Evolutionary conservation across 64 coral and sea anemone genomes (phyloP).

Genomic region (Montipora capricornis): DNA sequence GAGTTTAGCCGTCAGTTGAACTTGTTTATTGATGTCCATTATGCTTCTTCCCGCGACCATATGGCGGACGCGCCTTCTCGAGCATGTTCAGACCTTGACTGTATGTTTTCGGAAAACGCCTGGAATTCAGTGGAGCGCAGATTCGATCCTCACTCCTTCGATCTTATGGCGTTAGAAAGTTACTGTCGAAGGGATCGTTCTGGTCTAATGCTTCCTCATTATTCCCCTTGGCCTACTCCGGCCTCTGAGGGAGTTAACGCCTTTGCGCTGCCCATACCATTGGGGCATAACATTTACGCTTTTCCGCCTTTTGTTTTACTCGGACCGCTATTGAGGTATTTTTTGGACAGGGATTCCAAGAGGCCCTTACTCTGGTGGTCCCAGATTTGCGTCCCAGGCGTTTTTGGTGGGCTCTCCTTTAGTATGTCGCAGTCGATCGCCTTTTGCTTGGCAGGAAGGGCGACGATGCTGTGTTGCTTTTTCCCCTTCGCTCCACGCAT

Average conservation of each 20-base stretch:
- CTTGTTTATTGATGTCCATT: background rate
- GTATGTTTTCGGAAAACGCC: too few species aligned
- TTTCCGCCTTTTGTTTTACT: constrained; percentile 66
- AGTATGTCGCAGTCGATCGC: constrained; percentile 25
- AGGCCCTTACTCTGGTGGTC: constrained; percentile 13
- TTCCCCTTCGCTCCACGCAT: background rate
- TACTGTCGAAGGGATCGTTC: background rate
- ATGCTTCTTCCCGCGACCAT: too few species aligned
- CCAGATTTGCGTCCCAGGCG: constrained; percentile 32
- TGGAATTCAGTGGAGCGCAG: too few species aligned
- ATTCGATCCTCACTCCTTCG: background rate
- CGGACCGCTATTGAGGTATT: background rate
- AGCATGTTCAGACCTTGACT: too few species aligned
- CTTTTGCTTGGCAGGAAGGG: constrained; percentile 24
- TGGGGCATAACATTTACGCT: constrained; percentile 32
- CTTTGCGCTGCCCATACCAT: constrained; percentile 21
- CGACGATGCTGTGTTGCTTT: background rate
- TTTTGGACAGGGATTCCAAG: constrained; percentile 31
- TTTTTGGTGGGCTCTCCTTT: constrained; percentile 42
- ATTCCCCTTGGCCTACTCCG: constrained; percentile 40
- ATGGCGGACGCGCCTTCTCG: too few species aligned
- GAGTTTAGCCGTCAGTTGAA: background rate
- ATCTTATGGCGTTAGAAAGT: background rate
- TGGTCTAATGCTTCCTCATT: constrained; percentile 18
- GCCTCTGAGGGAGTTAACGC: constrained; percentile 14